A percentile compares a stretch with the other conserved stretches of the same genome.
These are phyloP conservation scores for Acanthornis magna DNA, from an alignment of 2,797 vertebrate species.

Conservation along the genomic window DNA sequence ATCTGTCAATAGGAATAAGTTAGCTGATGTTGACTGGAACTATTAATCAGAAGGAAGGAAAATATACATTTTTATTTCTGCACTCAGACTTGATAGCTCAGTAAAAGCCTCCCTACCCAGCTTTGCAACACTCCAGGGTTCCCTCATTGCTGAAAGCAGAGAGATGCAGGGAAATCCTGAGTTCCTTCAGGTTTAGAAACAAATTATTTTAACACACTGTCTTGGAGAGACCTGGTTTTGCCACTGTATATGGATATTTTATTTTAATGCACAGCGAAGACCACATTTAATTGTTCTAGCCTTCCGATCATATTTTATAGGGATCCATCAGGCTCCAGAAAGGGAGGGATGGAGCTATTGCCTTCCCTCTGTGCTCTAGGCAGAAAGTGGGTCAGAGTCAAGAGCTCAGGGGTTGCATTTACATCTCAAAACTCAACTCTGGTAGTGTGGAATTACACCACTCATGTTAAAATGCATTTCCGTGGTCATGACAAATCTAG, in stretches of 20 bases:
- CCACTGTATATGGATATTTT: background rate
- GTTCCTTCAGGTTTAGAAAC: background rate
- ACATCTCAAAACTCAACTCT: background rate
- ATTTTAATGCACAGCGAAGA: background rate
- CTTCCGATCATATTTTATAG: background rate
- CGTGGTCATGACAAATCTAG: background rate
- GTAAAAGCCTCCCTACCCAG: background rate
- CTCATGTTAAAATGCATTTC: background rate
- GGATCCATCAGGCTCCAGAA: background rate
- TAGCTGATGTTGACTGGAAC: conserved; percentile 56
- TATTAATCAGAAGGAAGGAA: conserved; percentile 57
- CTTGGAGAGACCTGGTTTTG: background rate
- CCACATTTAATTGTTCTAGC: background rate
- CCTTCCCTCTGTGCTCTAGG: background rate
- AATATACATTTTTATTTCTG: background rate
- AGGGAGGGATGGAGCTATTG: background rate
- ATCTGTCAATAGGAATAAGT: conserved; percentile 71
- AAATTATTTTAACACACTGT: background rate
- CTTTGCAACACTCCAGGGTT: background rate
- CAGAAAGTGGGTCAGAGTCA: background rate
- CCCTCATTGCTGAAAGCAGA: background rate
- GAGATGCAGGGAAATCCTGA: background rate
- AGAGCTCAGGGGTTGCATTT: background rate
- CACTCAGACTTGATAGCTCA: background rate
- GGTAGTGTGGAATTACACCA: background rate